Evolutionary conservation across 2,113 vertebrate species (phyloP).

Genomic region (Rhineura floridana): DNA sequence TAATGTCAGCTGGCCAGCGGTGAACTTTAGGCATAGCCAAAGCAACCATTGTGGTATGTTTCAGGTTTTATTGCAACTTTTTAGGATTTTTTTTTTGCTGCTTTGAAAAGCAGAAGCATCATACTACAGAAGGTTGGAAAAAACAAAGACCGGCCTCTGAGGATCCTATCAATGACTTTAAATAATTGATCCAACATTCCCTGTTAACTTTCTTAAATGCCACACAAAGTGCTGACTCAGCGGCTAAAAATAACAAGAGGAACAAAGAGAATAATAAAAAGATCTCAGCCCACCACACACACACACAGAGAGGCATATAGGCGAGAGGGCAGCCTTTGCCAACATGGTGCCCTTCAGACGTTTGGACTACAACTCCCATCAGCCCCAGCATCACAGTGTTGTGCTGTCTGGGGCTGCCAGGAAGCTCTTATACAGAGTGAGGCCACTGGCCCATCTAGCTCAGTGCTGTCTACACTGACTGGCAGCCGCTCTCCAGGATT

Average conservation of each 20-base stretch:
- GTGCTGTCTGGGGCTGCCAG: no score
- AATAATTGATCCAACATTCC: conserved; percentile 30
- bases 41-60: neutral
- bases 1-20: neutral
- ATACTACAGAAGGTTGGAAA: neutral
- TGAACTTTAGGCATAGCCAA: neutral
- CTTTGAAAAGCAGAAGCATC: neutral
- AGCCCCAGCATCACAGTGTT: no score
- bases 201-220: conserved; percentile 7
- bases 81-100: neutral
- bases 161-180: conserved; percentile 25
- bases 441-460: no score
- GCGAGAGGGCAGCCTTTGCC: no score
- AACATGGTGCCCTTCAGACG: no score
- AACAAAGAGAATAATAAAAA: neutral
- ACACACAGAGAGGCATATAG: neutral
- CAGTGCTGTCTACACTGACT: no score
- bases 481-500: no score
- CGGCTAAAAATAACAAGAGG: neutral
- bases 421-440: no score
- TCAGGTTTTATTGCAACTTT: neutral
- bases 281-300: neutral
- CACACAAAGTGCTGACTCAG: neutral
- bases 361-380: no score
- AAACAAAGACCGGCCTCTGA: conserved; percentile 18